Base-by-base conservation (phyloP, 2,888 invertebrate species). In the Polia nebulosa region DNA sequence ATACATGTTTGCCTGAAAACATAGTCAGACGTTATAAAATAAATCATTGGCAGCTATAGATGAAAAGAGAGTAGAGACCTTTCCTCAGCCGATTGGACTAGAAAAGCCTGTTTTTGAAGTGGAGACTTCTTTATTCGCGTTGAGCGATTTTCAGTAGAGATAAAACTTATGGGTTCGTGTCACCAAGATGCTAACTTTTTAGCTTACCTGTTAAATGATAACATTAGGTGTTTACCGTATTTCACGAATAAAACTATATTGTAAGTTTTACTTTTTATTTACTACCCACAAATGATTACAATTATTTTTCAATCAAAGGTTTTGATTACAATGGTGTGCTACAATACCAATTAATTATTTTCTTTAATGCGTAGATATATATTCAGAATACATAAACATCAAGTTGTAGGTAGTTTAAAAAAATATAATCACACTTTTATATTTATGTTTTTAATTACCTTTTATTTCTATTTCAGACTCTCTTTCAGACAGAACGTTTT, bases 251-350 rank as follows among this genome's bases (percentile, higher is more conserved):
- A 45, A 45, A 45, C 45, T 4, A 45, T 45, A 22, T 6, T 22
- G 13, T 45, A 22, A 1, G 11, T 68, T 55, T 27, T 20, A 22
- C 20, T 53, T 76, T 65, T 68, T 78, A 73, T 76, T 82, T 58
- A 47, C 73, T 74, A 68, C 75, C 72, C 70, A 70, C 66, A 68
- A 72, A 57, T 56, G 22, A 61, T 70, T 69, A 80, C 61, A 57
- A 29, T 17, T 55, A 69, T 62, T 60, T 52, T 57, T 56, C 15
- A 59, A 59, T 57, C 25, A 52, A 36, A 51, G 8, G n/a, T 59
- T 55, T 58, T 29, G 39, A 49, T 72, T 70, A 49, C 66, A 67
- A 41, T 51, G 27, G 34, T 59, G 51, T 25, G 13, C n/a, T 20
- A 51, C 34, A 52, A 45, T 52, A 53, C 52, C 25, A 62, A 20